phyloP scores from a whole-genome alignment of 2,797 vertebrate species.

The Ptychadena robeensis region DNA sequence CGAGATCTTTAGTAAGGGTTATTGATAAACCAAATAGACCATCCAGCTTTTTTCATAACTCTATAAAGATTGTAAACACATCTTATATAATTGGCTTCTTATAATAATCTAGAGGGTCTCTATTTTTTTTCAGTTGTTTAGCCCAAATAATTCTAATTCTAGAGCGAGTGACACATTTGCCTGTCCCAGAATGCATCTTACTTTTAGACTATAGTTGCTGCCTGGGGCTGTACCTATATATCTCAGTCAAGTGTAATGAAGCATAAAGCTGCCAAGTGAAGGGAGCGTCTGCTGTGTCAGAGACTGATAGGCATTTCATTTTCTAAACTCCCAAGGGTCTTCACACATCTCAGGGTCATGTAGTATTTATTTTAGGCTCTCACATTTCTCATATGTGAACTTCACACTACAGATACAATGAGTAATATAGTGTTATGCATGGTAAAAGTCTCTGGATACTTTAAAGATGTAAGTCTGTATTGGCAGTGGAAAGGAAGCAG shows the following conservation, averaged over 20 bases:
- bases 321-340: constrained; percentile 74
- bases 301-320: constrained; percentile 91
- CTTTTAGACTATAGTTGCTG: constrained; percentile 73
- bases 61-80: too few relatives aligned
- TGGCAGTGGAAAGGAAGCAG: constrained; percentile 23
- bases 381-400: constrained; percentile 77
- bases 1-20: too few relatives aligned
- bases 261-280: constrained; percentile 85
- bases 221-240: constrained; percentile 79
- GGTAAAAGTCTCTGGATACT: constrained; percentile 69
- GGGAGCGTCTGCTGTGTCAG: constrained; percentile 85
- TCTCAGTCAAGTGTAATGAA: constrained; percentile 88
- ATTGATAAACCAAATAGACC: too few relatives aligned
- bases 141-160: constrained; percentile 66
- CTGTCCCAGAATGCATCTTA: constrained; percentile 66
- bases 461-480: constrained; percentile 64
- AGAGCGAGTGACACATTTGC: constrained; percentile 64
- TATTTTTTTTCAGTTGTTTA: constrained; percentile 57
- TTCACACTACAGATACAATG: constrained; percentile 76
- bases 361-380: constrained; percentile 74
- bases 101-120: too few relatives aligned
- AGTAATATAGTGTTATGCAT: constrained; percentile 64
- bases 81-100: too few relatives aligned
- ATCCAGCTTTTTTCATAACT: too few relatives aligned
- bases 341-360: constrained; percentile 80